Evolutionary conservation across 2,888 invertebrate species (phyloP).

Genomic region (Amiota minor): DNA sequence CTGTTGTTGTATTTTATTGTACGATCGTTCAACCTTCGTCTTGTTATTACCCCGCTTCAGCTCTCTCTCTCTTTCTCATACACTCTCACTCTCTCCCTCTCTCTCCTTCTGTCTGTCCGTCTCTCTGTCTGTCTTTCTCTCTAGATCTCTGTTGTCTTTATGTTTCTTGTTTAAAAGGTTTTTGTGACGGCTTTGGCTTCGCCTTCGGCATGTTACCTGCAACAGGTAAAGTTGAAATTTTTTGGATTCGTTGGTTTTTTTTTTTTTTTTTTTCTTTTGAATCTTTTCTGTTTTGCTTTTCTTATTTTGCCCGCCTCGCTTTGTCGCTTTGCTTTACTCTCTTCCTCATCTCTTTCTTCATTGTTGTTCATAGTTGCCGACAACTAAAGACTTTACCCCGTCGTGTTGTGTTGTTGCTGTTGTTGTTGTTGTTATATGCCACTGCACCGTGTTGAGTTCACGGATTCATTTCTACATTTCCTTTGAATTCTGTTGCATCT

Average conservation of each 20-base stretch:
- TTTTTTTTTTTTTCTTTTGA: slow-evolving; percentile 40
- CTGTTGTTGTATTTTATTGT: slow-evolving; percentile 25
- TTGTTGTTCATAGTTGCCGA: too few relatives aligned
- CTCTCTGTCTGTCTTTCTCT: slow-evolving; percentile 18
- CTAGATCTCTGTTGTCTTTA: background rate
- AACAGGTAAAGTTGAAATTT: slow-evolving; percentile 65
- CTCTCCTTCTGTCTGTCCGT: too few relatives aligned
- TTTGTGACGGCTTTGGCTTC: slow-evolving; percentile 55
- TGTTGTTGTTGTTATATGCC: slow-evolving; percentile 33
- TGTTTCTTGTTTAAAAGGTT: slow-evolving; percentile 60
- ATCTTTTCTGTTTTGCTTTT: slow-evolving; percentile 32
- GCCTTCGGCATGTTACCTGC: slow-evolving; percentile 49
- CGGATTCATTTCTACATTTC: slow-evolving; percentile 33
- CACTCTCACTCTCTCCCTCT: too few relatives aligned
- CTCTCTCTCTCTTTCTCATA: slow-evolving; percentile 6
- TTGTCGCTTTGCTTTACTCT: too few relatives aligned
- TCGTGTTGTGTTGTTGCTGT: slow-evolving; percentile 34
- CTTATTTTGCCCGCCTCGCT: slow-evolving; percentile 25
- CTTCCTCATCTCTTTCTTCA: too few relatives aligned
- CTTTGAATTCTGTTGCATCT: slow-evolving; percentile 46
- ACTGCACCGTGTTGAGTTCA: slow-evolving; percentile 54
- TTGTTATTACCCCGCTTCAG: background rate
- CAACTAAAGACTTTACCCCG: background rate
- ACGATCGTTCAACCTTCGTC: background rate
- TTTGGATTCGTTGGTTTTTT: slow-evolving; percentile 56